Conservation (phyloP, 2,888 invertebrate species). For the Apamea sordens region DNA sequence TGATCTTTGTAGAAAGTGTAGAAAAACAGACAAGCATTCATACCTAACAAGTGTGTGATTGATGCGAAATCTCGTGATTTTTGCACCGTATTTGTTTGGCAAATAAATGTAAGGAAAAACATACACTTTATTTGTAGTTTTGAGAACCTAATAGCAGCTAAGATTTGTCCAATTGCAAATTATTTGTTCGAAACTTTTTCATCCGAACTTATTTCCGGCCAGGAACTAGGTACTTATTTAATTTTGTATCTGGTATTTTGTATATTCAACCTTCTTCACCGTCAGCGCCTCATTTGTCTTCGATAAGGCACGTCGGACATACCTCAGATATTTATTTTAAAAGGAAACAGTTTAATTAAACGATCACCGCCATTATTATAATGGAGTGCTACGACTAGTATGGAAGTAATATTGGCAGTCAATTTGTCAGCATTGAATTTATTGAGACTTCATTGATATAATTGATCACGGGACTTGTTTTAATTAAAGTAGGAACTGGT, state of each 20-base stretch:
- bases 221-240: neutral
- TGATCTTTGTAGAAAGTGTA: slow-evolving; percentile 16
- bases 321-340: slow-evolving; percentile 10
- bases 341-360: slow-evolving; percentile 41
- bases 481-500: slow-evolving; percentile 34
- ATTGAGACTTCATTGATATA: slow-evolving; percentile 44
- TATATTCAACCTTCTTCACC: slow-evolving; percentile 14
- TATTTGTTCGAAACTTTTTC: slow-evolving; percentile 6
- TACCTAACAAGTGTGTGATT: slow-evolving; percentile 10
- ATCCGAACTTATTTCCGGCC: neutral
- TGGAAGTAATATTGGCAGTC: slow-evolving; percentile 33
- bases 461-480: slow-evolving; percentile 41
- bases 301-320: slow-evolving; percentile 10
- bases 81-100: neutral
- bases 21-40: neutral
- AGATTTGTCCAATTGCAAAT: neutral
- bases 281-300: slow-evolving; percentile 12
- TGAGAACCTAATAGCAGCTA: neutral
- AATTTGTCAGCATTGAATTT: slow-evolving; percentile 63
- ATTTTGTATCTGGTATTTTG: neutral
- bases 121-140: neutral
- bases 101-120: slow-evolving; percentile 17
- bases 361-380: slow-evolving; percentile 31
- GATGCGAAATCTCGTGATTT: slow-evolving; percentile 6
- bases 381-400: slow-evolving; percentile 30